A percentile compares a stretch with the other conserved stretches of the same genome.
Conservation (phyloP, 2,797 vertebrate species). For the Lophotriccus pileatus region DNA sequence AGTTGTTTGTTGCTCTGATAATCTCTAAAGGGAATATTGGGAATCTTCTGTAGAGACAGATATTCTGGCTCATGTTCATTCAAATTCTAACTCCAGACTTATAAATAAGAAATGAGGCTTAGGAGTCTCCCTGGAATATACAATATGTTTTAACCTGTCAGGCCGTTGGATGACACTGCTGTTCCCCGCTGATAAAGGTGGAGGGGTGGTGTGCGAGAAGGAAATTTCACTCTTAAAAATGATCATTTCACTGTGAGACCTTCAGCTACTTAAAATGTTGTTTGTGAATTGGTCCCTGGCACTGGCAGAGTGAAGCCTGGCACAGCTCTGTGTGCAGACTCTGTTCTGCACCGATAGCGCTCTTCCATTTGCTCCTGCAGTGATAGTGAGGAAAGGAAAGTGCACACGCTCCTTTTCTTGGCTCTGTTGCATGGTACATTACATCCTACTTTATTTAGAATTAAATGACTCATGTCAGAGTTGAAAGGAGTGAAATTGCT, state of each 20-base stretch:
- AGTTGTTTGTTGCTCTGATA: neutral
- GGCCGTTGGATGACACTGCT: conserved; percentile 8
- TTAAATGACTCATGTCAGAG: neutral
- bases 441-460: neutral
- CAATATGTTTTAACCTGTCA: neutral
- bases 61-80: neutral
- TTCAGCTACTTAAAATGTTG: neutral
- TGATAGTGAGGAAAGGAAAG: neutral
- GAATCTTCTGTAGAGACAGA: neutral
- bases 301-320: neutral
- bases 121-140: neutral
- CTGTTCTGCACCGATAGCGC: neutral
- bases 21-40: neutral
- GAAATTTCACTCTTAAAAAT: neutral
- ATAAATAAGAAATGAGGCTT: conserved; percentile 10
- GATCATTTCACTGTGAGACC: neutral
- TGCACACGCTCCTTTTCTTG: neutral
- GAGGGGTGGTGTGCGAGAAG: neutral
- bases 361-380: neutral
- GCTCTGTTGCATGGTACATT: neutral
- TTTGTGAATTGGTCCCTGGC: neutral
- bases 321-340: neutral
- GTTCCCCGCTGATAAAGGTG: conserved; percentile 19
- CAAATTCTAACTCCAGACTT: neutral
- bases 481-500: neutral